phyloP scores from a whole-genome alignment of 2,797 vertebrate genomes.

The Luscinia megarhynchos region DNA sequence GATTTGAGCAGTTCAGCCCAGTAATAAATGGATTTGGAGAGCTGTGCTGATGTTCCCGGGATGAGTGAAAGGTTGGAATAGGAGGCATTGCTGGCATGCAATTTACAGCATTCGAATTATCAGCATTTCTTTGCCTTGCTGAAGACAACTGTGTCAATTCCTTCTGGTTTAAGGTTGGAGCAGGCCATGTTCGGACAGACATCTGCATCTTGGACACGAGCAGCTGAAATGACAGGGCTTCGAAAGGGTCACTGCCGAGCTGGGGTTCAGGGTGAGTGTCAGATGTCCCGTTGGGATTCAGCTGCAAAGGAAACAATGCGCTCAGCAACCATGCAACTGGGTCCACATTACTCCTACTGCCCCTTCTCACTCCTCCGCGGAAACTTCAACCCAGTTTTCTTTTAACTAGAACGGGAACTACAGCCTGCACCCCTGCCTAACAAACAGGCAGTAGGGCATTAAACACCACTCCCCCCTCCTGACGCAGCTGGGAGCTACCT shows the following conservation, averaged over 20 bases:
- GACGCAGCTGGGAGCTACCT: background rate
- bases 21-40: conserved; percentile 81
- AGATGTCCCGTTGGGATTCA: conserved; percentile 80
- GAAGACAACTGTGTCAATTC: conserved; percentile 76
- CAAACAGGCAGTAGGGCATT: background rate
- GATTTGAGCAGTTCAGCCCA: conserved; percentile 79
- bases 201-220: conserved; percentile 82
- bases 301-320: conserved; percentile 67
- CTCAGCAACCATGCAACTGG: background rate
- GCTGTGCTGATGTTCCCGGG: conserved; percentile 80
- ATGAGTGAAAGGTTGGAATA: conserved; percentile 79
- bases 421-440: background rate
- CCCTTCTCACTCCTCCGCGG: background rate
- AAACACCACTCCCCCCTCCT: background rate
- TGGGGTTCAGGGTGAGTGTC: conserved; percentile 83
- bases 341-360: background rate
- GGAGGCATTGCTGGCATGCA: conserved; percentile 82
- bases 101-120: conserved; percentile 61
- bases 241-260: conserved; percentile 85
- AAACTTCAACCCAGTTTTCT: background rate
- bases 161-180: conserved; percentile 75
- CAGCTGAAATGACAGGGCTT: conserved; percentile 83
- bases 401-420: background rate
- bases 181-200: conserved; percentile 58
- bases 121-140: conserved; percentile 68